Percentiles rank a stretch among this genome's conserved stretches.
These are phyloP conservation scores for Diplolepis rosae DNA, from an alignment of 2,888 invertebrate genomes.

Conservation along the genomic window DNA sequence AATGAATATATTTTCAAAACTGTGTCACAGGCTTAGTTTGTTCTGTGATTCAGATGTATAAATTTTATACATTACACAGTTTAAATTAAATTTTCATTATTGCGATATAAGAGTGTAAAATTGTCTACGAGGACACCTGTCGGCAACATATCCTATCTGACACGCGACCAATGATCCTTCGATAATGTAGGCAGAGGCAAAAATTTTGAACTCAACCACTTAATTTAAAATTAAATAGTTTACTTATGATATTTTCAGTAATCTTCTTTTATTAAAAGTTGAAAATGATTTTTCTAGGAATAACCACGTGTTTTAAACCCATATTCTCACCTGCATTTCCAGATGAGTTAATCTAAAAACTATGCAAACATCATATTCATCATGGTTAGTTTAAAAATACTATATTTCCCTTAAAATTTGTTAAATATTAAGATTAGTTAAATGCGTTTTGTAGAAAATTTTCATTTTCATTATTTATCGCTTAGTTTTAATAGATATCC, in stretches of 20 bases:
- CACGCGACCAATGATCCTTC: no score
- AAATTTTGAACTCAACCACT: no score
- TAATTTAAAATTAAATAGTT: no score
- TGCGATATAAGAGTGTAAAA: no score
- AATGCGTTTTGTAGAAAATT: no score
- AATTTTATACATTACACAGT: no score
- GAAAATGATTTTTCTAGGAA: constrained; percentile 43
- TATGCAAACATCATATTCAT: constrained; percentile 45
- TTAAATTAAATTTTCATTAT: no score
- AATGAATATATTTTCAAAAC: background rate
- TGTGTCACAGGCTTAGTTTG: background rate
- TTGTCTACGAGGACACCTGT: no score
- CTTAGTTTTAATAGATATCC: background rate
- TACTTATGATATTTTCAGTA: background rate
- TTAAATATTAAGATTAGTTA: constrained; percentile 41
- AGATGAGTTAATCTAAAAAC: constrained; percentile 36
- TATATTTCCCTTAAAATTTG: constrained; percentile 35
- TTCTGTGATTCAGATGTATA: background rate
- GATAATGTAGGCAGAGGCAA: no score
- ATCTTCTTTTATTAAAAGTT: background rate
- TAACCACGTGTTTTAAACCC: constrained; percentile 44
- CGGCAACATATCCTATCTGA: no score
- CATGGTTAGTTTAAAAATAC: constrained; percentile 45
- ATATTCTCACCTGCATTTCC: constrained; percentile 41
- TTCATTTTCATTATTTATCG: no score